Evolutionary conservation across 2,888 invertebrate genomes (phyloP), one percentile per base, ranked within the genome.

Genomic region (Apocheima hispidaria): DNA sequence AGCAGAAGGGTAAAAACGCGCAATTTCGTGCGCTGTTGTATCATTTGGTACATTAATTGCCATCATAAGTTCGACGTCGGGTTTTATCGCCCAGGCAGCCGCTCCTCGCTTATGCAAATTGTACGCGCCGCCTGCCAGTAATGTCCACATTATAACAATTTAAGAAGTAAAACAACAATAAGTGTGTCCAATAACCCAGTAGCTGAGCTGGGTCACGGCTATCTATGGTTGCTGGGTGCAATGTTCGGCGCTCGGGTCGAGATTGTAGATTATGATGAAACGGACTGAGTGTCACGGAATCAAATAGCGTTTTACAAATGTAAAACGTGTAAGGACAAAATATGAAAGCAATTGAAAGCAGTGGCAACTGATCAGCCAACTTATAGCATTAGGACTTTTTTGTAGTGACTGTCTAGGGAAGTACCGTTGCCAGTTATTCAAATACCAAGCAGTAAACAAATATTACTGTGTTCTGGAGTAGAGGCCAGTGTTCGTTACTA

Each of bases 81-180:
- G 84, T 81, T 90, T 90, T 89, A 90, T 88, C 78, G 86, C 68
- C 76, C 70, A 69, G 71, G 78, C 88, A 88, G 88, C 67, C 67
- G 66, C 74, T 43, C 64, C 74, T 43, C 64, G 83, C 82, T 87
- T 87, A 92, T 92, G 91, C 88, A 90, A 92, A 92, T 87, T 82
- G 79, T 73, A 73, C 77, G 77, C 85, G 72, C 92, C 92, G 85
- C 85, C 84, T 92, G 92, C 74, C 77, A 68, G 73, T 86, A 91
- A 92, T 88, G 90, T 82, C 67, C 75, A 77, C 82, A 87, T 90
- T 89, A 85, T 86, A 87, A 87, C 91, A 90, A 88, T 92, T 90
- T 90, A 92, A 92, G 91, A 91, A 88, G 86, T 90, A 85, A 85
- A 88, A 89, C 86, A 89, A 88, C 86, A 90, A 85, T 88, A 85